Percentiles rank a stretch among this genome's conserved stretches.
phyloP scores from a whole-genome alignment of 2,888 invertebrate genomes.

The Agrotis clavis region DNA sequence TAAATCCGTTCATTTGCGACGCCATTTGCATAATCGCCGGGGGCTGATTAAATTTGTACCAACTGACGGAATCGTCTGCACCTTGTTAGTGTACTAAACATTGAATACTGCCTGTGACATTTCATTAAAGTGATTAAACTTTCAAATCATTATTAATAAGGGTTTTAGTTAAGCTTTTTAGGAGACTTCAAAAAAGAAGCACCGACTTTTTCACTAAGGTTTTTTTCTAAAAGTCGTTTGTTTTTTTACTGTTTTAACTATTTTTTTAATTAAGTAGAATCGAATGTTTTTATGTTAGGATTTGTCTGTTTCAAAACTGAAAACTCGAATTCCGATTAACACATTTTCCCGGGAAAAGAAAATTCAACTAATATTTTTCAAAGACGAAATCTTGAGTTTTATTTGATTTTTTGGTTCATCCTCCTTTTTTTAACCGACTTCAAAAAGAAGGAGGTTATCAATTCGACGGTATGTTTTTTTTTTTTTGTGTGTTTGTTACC shows the following conservation, averaged over 20 bases:
- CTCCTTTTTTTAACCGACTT: no score
- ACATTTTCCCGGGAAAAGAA: not conserved
- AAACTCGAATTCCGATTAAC: not conserved
- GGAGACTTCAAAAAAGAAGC: no score
- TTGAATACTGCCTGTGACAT: constrained; percentile 40
- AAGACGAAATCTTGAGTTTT: not conserved
- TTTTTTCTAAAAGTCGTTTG: no score
- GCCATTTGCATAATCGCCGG: constrained; percentile 85
- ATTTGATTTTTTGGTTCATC: no score
- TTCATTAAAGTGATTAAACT: constrained; percentile 32
- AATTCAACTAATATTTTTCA: not conserved
- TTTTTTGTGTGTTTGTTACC: no score
- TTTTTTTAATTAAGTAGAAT: not conserved
- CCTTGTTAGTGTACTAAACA: constrained; percentile 45
- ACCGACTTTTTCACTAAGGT: no score
- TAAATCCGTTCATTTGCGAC: constrained; percentile 80
- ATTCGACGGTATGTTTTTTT: no score
- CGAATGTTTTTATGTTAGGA: not conserved
- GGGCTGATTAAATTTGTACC: constrained; percentile 84
- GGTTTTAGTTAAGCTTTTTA: not conserved
- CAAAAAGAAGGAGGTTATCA: no score
- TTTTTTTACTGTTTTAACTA: no score
- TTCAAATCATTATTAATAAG: not conserved
- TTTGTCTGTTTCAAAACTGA: not conserved
- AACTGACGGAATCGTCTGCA: constrained; percentile 68